Conservation (phyloP, 2,888 invertebrate species). For the Protonemura montana region DNA sequence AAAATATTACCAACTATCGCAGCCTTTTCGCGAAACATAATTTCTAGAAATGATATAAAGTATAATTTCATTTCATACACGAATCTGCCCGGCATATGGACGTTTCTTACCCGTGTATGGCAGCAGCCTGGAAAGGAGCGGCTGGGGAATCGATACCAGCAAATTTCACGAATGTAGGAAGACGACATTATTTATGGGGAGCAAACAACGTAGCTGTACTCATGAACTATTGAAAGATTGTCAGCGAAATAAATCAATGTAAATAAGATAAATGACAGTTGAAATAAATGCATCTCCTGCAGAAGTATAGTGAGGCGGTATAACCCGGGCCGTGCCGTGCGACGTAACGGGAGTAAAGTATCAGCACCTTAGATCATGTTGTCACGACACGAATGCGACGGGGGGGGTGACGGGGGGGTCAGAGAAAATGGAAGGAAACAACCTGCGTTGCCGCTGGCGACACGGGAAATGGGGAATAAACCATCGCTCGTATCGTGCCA, state of each 20-base stretch:
- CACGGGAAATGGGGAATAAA: too few relatives aligned
- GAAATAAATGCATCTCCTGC: neutral
- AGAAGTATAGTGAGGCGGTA: neutral
- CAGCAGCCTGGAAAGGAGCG: too few relatives aligned
- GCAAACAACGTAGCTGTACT: conserved; percentile 7
- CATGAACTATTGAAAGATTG: neutral
- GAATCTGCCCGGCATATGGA: too few relatives aligned
- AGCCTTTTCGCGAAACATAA: neutral
- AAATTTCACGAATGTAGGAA: neutral
- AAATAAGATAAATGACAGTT: conserved; percentile 4
- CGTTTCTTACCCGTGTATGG: too few relatives aligned
- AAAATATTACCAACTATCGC: neutral
- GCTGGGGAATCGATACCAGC: neutral
- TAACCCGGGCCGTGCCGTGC: too few relatives aligned
- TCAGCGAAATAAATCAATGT: conserved; percentile 7
- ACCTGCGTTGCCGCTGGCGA: too few relatives aligned
- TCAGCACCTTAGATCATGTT: too few relatives aligned
- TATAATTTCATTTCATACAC: neutral
- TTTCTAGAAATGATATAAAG: neutral
- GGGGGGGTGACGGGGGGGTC: too few relatives aligned
- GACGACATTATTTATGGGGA: neutral
- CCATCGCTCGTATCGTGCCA: too few relatives aligned
- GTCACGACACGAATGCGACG: too few relatives aligned
- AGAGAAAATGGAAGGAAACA: too few relatives aligned
- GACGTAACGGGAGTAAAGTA: too few relatives aligned